phyloP scores from a whole-genome alignment of 92 coral and sea anemone genomes.

The Heteractis magnifica region DNA sequence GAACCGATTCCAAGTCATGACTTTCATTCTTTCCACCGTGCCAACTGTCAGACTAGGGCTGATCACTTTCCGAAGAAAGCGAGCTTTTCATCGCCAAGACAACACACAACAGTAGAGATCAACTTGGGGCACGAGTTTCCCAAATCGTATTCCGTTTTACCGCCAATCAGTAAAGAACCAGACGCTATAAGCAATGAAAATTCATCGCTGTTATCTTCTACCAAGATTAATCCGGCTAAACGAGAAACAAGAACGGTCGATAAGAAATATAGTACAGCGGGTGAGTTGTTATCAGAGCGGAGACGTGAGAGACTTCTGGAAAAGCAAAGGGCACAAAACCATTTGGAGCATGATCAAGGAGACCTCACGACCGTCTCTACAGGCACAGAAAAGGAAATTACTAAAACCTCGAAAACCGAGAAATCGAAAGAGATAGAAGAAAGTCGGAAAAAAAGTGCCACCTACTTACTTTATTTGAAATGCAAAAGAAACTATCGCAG shows the following conservation, averaged over 20 bases:
- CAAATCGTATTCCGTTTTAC: constrained; percentile 69
- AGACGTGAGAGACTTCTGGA: constrained; percentile 24
- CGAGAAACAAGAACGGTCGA: constrained; percentile 7
- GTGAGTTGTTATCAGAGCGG: constrained; percentile 20
- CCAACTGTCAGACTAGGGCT: constrained; percentile 14
- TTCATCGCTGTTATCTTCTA: neutral
- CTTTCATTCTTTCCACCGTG: constrained; percentile 29
- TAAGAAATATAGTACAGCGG: constrained; percentile 13
- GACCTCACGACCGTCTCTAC: neutral
- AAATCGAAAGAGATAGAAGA: neutral
- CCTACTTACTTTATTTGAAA: constrained; percentile 49
- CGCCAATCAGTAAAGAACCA: constrained; percentile 62
- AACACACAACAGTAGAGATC: constrained; percentile 37
- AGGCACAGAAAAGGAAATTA: neutral
- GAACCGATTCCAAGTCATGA: constrained; percentile 39
- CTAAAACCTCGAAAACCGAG: constrained; percentile 23
- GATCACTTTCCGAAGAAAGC: constrained; percentile 20
- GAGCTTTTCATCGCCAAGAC: constrained; percentile 26
- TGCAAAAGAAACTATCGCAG: constrained; percentile 68
- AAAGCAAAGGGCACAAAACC: constrained; percentile 12
- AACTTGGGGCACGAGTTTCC: constrained; percentile 70
- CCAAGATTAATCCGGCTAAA: constrained; percentile 13
- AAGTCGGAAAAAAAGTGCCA: constrained; percentile 58
- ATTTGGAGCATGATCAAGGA: neutral
- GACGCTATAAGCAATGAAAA: neutral